These are phyloP conservation scores for Sterrhoptilus dennistouni DNA, from an alignment of 2,113 vertebrate species.

Conservation along the genomic window DNA sequence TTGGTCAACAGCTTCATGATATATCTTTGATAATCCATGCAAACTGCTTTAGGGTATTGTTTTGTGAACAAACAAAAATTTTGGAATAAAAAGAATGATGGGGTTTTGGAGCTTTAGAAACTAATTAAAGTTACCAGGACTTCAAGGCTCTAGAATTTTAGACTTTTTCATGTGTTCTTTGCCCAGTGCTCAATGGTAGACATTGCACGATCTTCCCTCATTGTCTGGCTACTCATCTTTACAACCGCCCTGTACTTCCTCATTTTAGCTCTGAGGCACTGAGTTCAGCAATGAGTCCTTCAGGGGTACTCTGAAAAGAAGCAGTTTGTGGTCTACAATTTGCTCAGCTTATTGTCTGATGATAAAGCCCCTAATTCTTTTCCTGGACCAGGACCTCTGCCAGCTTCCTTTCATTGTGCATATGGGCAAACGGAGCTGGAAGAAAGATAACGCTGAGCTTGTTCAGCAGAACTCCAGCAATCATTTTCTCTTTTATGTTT, in stretches of 20 bases:
- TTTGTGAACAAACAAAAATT: background rate
- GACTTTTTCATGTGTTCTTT: background rate
- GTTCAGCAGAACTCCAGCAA: constrained; percentile 42
- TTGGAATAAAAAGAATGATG: background rate
- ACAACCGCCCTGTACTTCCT: background rate
- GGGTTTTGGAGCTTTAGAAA: background rate
- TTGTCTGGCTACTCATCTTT: constrained; percentile 10
- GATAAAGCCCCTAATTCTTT: constrained; percentile 47
- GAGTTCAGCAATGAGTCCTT: background rate
- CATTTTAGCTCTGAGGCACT: background rate
- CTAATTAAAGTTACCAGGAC: background rate
- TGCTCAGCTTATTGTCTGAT: constrained; percentile 38
- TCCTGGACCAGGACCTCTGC: constrained; percentile 34
- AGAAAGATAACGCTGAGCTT: constrained; percentile 22
- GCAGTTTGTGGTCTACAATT: constrained; percentile 24
- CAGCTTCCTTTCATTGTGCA: constrained; percentile 61
- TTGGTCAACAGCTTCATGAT: background rate
- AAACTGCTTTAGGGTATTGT: background rate
- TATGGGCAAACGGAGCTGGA: constrained; percentile 34
- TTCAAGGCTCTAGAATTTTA: background rate
- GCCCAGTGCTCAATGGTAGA: background rate
- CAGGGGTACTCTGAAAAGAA: background rate
- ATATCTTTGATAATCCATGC: background rate
- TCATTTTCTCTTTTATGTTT: constrained; percentile 53
- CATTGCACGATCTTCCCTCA: background rate